A percentile compares a stretch with the other conserved stretches of the same genome.
These are phyloP conservation scores for Drosophila tsacasi DNA, from an alignment of 1,140 invertebrate species.

Conservation along the genomic window DNA sequence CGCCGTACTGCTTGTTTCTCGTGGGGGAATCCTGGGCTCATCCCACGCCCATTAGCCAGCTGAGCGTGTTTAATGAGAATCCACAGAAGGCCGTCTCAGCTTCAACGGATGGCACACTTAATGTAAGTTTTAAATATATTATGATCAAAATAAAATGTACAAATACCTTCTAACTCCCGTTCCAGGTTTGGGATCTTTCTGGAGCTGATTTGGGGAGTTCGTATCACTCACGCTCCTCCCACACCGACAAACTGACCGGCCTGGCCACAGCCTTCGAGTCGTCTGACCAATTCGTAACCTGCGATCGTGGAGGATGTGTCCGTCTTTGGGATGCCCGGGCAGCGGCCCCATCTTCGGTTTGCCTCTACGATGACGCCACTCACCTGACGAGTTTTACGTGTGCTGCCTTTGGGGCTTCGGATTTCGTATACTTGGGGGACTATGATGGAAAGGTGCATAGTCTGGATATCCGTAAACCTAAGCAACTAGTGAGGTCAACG, in stretches of 20 bases:
- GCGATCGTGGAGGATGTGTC: slow-evolving; percentile 65
- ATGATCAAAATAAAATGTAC: not conserved
- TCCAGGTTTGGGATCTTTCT: slow-evolving; percentile 66
- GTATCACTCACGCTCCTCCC: slow-evolving; percentile 41
- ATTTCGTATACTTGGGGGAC: slow-evolving; percentile 62
- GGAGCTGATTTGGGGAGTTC: slow-evolving; percentile 53
- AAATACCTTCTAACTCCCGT: not conserved
- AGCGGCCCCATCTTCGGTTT: slow-evolving; percentile 45
- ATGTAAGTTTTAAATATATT: slow-evolving; percentile 26
- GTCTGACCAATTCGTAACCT: slow-evolving; percentile 52
- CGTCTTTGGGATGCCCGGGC: slow-evolving; percentile 66
- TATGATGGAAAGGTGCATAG: slow-evolving; percentile 66
- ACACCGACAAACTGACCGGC: slow-evolving; percentile 58
- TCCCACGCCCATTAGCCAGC: slow-evolving; percentile 59
- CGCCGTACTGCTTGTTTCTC: slow-evolving; percentile 56
- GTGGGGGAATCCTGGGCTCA: slow-evolving; percentile 57
- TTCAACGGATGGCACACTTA: slow-evolving; percentile 49
- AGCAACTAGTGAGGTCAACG: slow-evolving; percentile 33
- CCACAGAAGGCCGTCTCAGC: slow-evolving; percentile 42
- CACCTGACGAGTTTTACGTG: slow-evolving; percentile 57
- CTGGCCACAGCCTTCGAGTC: slow-evolving; percentile 39
- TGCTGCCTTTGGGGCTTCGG: slow-evolving; percentile 51
- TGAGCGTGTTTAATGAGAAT: slow-evolving; percentile 49
- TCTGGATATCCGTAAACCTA: slow-evolving; percentile 55
- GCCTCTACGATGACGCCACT: slow-evolving; percentile 46